Evolutionary conservation across 2,888 invertebrate species (phyloP).

Genomic region (Lithophane semibrunnea): DNA sequence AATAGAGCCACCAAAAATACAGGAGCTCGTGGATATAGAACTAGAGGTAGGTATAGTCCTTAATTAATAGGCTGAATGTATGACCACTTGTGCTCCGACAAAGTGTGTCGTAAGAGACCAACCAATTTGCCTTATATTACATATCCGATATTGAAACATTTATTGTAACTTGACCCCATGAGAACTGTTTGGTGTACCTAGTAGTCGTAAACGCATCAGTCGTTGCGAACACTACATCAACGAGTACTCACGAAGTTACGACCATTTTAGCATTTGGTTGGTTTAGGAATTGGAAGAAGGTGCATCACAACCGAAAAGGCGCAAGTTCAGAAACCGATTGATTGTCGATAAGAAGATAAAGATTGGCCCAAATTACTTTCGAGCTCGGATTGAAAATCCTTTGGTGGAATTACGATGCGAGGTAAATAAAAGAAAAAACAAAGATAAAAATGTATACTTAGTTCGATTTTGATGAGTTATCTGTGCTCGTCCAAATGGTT

Average conservation of each 20-base stretch:
- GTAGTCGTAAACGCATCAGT: neutral
- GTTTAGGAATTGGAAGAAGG: conserved; percentile 79
- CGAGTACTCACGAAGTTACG: neutral
- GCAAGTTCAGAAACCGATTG: conserved; percentile 71
- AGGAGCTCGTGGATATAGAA: conserved; percentile 67
- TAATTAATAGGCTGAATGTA: neutral
- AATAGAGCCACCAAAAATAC: conserved; percentile 29
- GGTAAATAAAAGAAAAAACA: conserved; percentile 66
- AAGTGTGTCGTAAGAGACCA: neutral
- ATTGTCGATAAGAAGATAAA: conserved; percentile 80
- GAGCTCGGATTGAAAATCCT: conserved; percentile 75
- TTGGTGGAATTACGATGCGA: conserved; percentile 80
- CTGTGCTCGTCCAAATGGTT: conserved; percentile 10
- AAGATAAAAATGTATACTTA: too few relatives aligned
- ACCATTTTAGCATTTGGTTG: neutral
- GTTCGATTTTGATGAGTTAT: neutral
- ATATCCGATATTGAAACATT: neutral
- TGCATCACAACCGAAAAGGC: conserved; percentile 72
- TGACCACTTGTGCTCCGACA: neutral
- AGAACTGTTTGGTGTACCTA: neutral
- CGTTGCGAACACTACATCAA: neutral
- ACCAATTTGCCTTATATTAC: neutral
- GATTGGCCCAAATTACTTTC: conserved; percentile 70
- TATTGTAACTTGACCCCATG: neutral
- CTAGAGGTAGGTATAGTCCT: conserved; percentile 72